Evolutionary conservation across 1,140 invertebrate species (phyloP), one percentile per base, ranked within the genome.

Genomic region (Cotesia chilonis): DNA sequence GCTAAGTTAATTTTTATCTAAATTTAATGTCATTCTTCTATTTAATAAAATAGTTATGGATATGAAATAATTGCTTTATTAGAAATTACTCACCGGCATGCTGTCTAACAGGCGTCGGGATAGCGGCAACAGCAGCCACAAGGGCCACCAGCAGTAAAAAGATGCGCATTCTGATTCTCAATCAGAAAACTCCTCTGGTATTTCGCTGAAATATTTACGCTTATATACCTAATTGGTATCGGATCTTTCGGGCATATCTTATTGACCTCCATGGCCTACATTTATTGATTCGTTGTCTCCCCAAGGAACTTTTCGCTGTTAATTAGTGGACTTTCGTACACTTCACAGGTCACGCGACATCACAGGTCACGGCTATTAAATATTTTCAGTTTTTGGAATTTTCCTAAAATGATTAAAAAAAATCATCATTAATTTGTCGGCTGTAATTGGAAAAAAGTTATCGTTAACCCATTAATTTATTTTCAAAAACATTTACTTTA

Each of bases 181-280:
- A 66, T 37, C 54, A 55, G 37, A 72, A 54, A 67, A n/a, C 70
- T 72, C 37, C 37, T 71, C 70, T 71, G 47, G 12, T 47, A 9
- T 66, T 70, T 57, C 63, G 68, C 9, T 14, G 51, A 52, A 28
- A 5, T 20, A 5, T 57, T 52, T 68, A 66, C 71, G 68, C 81
- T 86, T 87, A 85, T 87, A 86, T 87, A 87, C 84, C 66, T 74
- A 76, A 79, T 79, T 79, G 61, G 57, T 84, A 86, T 87, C 85
- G 65, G 72, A 17, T 69, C 73, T 75, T 79, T 72, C 10, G 59
- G 60, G 14, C 59, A 71, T 82, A 85, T 85, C 82, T 73, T 74
- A 36, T 38, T 68, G 80, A 82, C 81, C 82, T 72, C 59, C 41
- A 47, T 47, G 41, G 3, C 4, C 41, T 47, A 1, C 10, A 10